Evolutionary conservation across 2,888 invertebrate species (phyloP).

Genomic region (Hypercompe scribonia): DNA sequence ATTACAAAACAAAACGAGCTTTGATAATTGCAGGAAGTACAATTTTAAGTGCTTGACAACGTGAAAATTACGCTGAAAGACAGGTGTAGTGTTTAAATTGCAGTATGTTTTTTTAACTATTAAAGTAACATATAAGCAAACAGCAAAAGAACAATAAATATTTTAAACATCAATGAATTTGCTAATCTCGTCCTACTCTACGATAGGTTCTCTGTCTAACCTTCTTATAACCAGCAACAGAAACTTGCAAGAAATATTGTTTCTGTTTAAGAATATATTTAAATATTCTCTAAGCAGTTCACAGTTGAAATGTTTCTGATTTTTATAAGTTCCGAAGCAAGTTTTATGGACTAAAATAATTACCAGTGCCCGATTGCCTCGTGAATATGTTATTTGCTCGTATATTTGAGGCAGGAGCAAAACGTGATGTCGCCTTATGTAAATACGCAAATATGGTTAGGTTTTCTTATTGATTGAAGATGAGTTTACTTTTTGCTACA

Average conservation of each 20-base stretch:
- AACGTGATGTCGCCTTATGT: constrained; percentile 68
- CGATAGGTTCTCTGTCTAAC: background rate
- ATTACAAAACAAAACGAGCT: background rate
- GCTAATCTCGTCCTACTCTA: background rate
- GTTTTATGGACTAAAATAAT: constrained; percentile 17
- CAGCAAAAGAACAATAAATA: background rate
- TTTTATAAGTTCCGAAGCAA: background rate
- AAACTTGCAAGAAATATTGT: background rate
- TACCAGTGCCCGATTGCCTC: constrained; percentile 16
- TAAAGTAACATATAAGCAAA: background rate
- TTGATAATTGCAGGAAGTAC: background rate
- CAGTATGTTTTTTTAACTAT: background rate
- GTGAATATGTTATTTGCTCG: constrained; percentile 42
- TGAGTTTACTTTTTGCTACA: constrained; percentile 21
- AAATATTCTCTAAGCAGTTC: background rate
- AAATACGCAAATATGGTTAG: constrained; percentile 59
- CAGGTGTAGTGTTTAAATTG: background rate
- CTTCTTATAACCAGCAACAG: background rate
- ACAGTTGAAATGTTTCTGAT: too few species aligned
- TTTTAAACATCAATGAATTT: background rate
- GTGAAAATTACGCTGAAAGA: background rate
- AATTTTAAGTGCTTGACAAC: background rate
- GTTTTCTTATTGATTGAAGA: constrained; percentile 43
- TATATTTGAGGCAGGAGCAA: constrained; percentile 48
- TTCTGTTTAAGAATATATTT: background rate